Conservation (phyloP, 2,797 vertebrate genomes). For the Halcyon smyrnensis region DNA sequence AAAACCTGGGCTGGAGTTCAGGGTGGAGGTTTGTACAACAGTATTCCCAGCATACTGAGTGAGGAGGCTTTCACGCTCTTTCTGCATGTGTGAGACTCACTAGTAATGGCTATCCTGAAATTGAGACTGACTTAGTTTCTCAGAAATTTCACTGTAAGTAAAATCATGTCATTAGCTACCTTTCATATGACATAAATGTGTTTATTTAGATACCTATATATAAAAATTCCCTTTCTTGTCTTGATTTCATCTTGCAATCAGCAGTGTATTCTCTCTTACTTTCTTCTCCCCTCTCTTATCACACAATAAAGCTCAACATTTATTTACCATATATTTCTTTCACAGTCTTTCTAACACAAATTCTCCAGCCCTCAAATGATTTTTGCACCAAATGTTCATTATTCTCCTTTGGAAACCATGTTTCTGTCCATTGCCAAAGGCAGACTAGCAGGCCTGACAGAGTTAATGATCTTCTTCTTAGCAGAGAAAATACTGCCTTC, state of each 20-base stretch:
- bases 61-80: neutral
- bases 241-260: neutral
- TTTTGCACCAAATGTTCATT: neutral
- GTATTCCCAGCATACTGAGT: neutral
- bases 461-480: neutral
- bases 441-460: neutral
- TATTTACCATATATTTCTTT: neutral
- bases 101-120: neutral
- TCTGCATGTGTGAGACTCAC: neutral
- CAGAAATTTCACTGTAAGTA: neutral
- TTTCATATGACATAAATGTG: neutral
- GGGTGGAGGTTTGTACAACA: rapidly evolving
- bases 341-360: neutral
- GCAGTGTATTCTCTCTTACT: neutral
- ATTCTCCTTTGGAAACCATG: neutral
- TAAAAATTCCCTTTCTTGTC: neutral
- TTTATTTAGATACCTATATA: neutral
- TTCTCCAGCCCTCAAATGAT: neutral
- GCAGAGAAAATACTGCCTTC: neutral
- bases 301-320: neutral
- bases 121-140: neutral
- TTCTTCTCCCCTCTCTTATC: neutral
- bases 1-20: neutral
- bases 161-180: neutral
- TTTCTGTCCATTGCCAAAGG: neutral